Evolutionary conservation across 2,113 vertebrate species (phyloP).

Genomic region (Spizaetus ornatus): DNA sequence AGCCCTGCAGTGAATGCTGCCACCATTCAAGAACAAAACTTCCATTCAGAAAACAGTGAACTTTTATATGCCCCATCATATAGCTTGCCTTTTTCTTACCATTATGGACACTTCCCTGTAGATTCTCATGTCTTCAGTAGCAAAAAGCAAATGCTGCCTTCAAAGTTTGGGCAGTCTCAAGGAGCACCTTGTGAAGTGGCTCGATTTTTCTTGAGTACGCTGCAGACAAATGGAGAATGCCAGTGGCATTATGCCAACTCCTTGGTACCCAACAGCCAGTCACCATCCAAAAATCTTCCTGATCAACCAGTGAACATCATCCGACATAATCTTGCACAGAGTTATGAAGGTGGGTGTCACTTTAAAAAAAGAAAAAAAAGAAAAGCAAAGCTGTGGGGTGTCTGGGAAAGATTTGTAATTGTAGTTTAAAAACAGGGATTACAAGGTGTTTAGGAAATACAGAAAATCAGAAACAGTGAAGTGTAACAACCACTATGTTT

Average conservation of each 20-base stretch:
- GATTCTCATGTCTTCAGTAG: slow-evolving; percentile 74
- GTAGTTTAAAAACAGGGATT: not conserved
- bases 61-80: slow-evolving; percentile 75
- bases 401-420: not conserved
- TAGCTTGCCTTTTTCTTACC: slow-evolving; percentile 80
- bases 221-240: slow-evolving; percentile 78
- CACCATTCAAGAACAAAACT: slow-evolving; percentile 74
- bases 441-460: not conserved
- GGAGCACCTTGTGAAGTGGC: slow-evolving; percentile 77
- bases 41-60: slow-evolving; percentile 75
- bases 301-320: slow-evolving; percentile 65
- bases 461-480: not conserved
- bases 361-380: not conserved
- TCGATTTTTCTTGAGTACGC: slow-evolving; percentile 77
- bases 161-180: slow-evolving; percentile 73
- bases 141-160: slow-evolving; percentile 75
- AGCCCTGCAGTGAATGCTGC: slow-evolving; percentile 65
- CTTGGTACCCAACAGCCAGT: slow-evolving; percentile 66
- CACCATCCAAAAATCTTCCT: slow-evolving; percentile 63
- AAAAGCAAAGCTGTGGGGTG: not conserved
- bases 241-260: slow-evolving; percentile 80
- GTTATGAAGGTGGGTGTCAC: slow-evolving; percentile 79
- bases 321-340: slow-evolving; percentile 69
- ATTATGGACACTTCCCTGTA: slow-evolving; percentile 77
- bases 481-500: not conserved